A percentile compares a stretch with the other conserved stretches of the same genome.
Evolutionary conservation across 2,113 vertebrate species (phyloP).

Genomic region (Ictalurus punctatus): DNA sequence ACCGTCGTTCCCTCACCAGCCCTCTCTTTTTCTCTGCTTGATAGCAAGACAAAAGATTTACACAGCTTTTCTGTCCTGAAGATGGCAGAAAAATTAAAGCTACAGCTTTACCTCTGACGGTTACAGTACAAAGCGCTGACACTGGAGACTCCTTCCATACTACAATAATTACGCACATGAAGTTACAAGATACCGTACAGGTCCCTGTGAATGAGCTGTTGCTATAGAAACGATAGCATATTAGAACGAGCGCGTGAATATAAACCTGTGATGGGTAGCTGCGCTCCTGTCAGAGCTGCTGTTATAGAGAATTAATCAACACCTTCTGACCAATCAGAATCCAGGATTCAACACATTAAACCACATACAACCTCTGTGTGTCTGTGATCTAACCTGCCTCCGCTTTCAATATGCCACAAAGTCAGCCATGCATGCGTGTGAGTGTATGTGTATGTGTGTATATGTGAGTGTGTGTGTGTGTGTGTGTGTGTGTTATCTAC

Average conservation of each 20-base stretch:
- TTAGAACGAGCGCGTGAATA: neutral
- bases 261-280: neutral
- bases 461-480: conserved; percentile 17
- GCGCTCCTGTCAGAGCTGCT: neutral
- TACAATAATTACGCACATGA: neutral
- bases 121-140: neutral
- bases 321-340: neutral
- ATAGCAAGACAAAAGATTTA: no score
- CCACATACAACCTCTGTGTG: conserved; percentile 42
- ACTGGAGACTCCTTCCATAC: conserved; percentile 2
- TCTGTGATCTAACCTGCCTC: conserved; percentile 67
- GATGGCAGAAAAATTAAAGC: neutral
- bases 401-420: conserved; percentile 3
- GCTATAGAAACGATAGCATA: neutral
- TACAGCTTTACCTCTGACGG: neutral
- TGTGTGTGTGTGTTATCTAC: conserved; percentile 35
- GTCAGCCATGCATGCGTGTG: neutral
- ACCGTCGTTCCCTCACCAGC: neutral
- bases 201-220: neutral
- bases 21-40: neutral
- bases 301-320: neutral
- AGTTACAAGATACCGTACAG: no score
- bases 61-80: neutral
- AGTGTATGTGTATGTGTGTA: conserved; percentile 8
- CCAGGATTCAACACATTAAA: neutral